These are phyloP conservation scores for Syndactyla subalaris DNA, from an alignment of 2,797 vertebrate species.

Conservation along the genomic window DNA sequence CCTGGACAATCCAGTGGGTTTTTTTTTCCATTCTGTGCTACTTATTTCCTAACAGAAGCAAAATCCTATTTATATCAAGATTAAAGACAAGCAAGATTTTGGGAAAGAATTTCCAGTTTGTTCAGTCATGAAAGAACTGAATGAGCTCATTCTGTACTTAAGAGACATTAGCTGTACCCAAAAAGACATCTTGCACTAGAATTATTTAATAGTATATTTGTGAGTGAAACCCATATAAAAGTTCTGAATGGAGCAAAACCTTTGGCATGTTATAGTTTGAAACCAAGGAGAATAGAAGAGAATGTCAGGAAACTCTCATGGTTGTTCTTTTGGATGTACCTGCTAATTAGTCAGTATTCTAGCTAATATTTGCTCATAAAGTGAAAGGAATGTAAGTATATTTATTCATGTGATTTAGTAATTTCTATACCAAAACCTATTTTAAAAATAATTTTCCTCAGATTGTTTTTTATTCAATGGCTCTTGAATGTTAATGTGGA, in stretches of 20 bases:
- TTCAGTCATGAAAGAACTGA: not conserved
- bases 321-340: constrained; percentile 33
- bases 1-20: not conserved
- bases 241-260: constrained; percentile 22
- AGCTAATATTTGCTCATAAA: constrained; percentile 56
- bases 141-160: constrained; percentile 8
- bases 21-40: not conserved
- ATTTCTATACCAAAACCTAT: not conserved
- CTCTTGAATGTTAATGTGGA: not conserved
- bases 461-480: not conserved
- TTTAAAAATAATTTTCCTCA: not conserved
- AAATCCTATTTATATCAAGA: not conserved
- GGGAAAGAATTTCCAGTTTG: constrained; percentile 17
- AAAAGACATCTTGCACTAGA: not conserved
- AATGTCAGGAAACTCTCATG: not conserved
- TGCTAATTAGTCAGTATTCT: constrained; percentile 17
- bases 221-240: not conserved
- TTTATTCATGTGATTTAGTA: not conserved
- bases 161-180: not conserved
- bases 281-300: not conserved
- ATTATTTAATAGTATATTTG: constrained; percentile 41
- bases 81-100: not conserved
- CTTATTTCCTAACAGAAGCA: not conserved
- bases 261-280: constrained; percentile 9
- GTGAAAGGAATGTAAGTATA: not conserved